Evolutionary conservation across 1,140 invertebrate genomes (phyloP).

Genomic region (Melanaphis sacchari): DNA sequence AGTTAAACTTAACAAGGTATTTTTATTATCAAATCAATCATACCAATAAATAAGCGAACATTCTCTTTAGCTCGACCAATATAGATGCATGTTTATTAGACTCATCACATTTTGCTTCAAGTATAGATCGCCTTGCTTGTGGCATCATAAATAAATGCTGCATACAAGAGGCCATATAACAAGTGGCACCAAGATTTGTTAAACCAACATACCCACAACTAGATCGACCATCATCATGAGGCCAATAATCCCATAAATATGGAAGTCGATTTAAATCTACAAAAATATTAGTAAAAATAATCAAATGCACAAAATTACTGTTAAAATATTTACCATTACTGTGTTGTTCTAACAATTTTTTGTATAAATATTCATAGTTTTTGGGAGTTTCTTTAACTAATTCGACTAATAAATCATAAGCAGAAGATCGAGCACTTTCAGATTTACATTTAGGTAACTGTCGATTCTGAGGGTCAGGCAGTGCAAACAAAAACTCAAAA

Average conservation of each 20-base stretch:
- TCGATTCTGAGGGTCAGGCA: constrained; percentile 83
- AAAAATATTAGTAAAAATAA: constrained; percentile 56
- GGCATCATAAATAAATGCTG: constrained; percentile 98
- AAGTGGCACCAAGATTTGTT: constrained; percentile 93
- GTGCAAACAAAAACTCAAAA: constrained; percentile 88
- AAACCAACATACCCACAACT: constrained; percentile 94
- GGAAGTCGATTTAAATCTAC: constrained; percentile 76
- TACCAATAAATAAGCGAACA: constrained; percentile 92
- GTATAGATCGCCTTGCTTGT: constrained; percentile 81
- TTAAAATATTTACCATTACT: constrained; percentile 71
- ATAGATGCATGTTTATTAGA: constrained; percentile 80
- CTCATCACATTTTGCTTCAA: constrained; percentile 67
- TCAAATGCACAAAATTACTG: constrained; percentile 7
- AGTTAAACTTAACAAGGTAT: not conserved
- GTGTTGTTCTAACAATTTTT: constrained; percentile 84
- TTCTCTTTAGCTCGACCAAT: constrained; percentile 85
- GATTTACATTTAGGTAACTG: constrained; percentile 94
- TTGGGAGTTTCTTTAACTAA: constrained; percentile 81
- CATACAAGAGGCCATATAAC: constrained; percentile 97
- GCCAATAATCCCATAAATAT: constrained; percentile 97
- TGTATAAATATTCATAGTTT: constrained; percentile 86
- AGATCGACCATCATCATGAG: constrained; percentile 89
- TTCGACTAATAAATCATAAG: constrained; percentile 89
- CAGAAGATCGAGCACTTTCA: constrained; percentile 82
- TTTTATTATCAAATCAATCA: constrained; percentile 59